Conservation (phyloP, 2,888 invertebrate genomes). For the Embidobia sp. region DNA sequence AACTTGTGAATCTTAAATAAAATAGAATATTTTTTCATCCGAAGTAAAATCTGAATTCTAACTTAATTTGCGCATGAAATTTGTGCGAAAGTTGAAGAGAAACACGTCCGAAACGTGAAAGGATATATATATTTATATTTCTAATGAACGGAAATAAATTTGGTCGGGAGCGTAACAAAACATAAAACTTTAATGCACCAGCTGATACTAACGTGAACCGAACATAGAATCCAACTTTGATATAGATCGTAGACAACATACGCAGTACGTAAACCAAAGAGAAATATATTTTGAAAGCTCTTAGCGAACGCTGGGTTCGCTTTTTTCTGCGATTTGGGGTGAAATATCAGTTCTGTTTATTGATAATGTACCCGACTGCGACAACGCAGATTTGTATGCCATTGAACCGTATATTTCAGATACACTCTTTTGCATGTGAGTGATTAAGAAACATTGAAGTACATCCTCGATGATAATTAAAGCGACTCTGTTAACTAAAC, state of each 20-base stretch:
- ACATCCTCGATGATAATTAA: too few relatives aligned
- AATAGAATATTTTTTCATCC: too few relatives aligned
- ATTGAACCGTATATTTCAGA: too few relatives aligned
- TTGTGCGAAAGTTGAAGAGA: not conserved
- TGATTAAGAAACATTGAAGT: too few relatives aligned
- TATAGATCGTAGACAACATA: conserved; percentile 39
- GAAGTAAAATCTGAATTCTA: not conserved
- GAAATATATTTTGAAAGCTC: conserved; percentile 47
- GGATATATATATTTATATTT: conserved; percentile 29
- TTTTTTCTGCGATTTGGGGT: conserved; percentile 8
- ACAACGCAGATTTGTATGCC: too few relatives aligned
- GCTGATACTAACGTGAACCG: conserved; percentile 34
- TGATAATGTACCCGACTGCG: too few relatives aligned
- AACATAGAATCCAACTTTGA: conserved; percentile 49
- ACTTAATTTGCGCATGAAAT: conserved; percentile 9
- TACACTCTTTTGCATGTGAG: too few relatives aligned
- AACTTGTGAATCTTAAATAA: too few relatives aligned
- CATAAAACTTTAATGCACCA: conserved; percentile 51
- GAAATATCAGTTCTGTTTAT: conserved; percentile 16
- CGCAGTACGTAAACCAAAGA: conserved; percentile 29
- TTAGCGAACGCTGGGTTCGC: conserved; percentile 16
- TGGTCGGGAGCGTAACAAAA: conserved; percentile 25
- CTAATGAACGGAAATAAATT: conserved; percentile 52
- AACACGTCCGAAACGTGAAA: conserved; percentile 10
- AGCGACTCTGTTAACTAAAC: too few relatives aligned